Base-by-base conservation (phyloP, 2,113 vertebrate species). In the Chaetops frenatus region DNA sequence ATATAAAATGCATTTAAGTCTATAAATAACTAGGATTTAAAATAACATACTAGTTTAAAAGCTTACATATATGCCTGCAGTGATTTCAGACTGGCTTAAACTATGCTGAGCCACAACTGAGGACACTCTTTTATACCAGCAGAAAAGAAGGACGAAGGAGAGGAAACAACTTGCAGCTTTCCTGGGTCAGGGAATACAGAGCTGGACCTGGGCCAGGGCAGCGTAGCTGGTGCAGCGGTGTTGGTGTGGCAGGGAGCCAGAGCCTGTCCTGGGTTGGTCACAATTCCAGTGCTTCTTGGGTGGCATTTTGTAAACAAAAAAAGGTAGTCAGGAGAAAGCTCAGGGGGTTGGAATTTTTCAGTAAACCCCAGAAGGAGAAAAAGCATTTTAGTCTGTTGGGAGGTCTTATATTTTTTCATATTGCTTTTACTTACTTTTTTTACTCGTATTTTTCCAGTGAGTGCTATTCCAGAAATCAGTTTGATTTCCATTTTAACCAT, bases 401-500 rank as follows among this genome's bases (percentile, higher is more conserved):
- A 64, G 7, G 28, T 24, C 48, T 83, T 71, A 2, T 17, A 2
- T 65, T 88, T 61, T 89, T 28, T 94, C 54, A 0, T 54, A 57
- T 80, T 16, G 0, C 53, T 83, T 77, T 71, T 81, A 38, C 51
- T 25, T 42, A 56, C 58, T 79, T 81, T 25, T 33, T 81, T 94
- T 82, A 65, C 87, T 91, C 53, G 10, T 62, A 79, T 91, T 81
- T 82, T 87, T 85, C 73, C 62, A 53, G 66, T 45, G 53, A 91
- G 22, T 25, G 33, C 54, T 86, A 15, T 94, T 90, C 58, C 81
- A 90, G 87, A 95, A 73, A 80, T 57, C 19, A 47, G n/a, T 85
- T 65, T 72, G 84, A 69, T 86, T 95, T 86, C 69, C 50, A 42
- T 89, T 94, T 81, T 81, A 72, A 57, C 61, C 3, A 3, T 16